Conservation (phyloP, 1,140 invertebrate genomes). For the Ceratosolen solmsi region DNA sequence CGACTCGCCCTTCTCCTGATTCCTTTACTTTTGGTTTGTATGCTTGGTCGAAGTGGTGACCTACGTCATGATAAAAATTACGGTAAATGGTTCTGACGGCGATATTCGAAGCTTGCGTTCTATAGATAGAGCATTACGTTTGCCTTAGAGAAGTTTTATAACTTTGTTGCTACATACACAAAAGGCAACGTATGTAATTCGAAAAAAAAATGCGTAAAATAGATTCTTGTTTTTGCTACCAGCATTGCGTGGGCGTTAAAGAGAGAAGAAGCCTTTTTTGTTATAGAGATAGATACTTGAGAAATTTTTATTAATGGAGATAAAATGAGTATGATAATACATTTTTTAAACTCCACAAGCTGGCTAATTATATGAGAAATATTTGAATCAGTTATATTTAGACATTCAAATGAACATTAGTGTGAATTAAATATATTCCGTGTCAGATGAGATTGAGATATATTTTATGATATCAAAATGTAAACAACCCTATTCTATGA, state of each 20-base stretch:
- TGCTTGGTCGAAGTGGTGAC: neutral
- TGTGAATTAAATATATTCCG: neutral
- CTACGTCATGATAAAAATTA: neutral
- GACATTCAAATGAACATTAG: neutral
- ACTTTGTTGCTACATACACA: conserved; percentile 30
- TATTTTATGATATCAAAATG: neutral
- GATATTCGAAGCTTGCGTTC: neutral
- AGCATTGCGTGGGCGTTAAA: neutral
- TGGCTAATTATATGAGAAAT: neutral
- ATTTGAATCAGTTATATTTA: neutral
- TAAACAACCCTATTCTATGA: neutral
- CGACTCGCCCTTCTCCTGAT: too few relatives aligned
- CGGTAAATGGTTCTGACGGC: neutral
- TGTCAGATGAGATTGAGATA: neutral
- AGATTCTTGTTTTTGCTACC: neutral
- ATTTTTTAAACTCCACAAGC: neutral
- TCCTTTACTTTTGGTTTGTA: neutral
- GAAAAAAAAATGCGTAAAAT: conserved; percentile 36
- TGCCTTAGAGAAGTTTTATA: conserved; percentile 30
- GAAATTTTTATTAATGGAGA: conserved; percentile 10
- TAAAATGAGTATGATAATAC: neutral
- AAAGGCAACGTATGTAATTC: conserved; percentile 4
- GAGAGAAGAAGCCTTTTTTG: neutral
- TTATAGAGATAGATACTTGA: conserved; percentile 23
- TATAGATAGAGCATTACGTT: conserved; percentile 37